Evolutionary conservation across 2,888 invertebrate genomes (phyloP), one percentile per base, ranked within the genome.

Genomic region (Rhagonycha lutea): DNA sequence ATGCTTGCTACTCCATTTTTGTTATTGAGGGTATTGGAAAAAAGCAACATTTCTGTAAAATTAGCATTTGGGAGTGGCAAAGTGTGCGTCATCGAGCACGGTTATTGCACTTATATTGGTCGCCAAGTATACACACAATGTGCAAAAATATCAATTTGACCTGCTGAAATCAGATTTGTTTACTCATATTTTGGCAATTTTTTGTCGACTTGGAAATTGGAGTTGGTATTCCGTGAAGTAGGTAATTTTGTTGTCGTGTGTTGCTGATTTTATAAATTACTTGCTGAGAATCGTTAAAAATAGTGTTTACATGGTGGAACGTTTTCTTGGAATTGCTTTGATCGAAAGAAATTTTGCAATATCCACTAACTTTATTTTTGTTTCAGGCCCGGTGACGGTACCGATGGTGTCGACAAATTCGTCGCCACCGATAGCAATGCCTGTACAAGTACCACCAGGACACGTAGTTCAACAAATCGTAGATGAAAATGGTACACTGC

Each of bases 381-480:
- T 89, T 87, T 72, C 88, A 94, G 95, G 95, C 87, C 95, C 95
- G 86, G 94, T 95, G 87, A 94, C 95, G 81, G 94, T 96, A 83
- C 93, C 95, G 83, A 95, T 96, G 95, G 94, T 95, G 83, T 94
- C 95, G 82, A 94, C 94, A 84, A 93, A 92, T 88, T 91, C 92
- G 80, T 92, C 92, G 82, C 94, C 94, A 76, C 94, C 94, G 73
- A 91, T 94, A 84, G 93, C 95, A 78, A 94, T 97, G 92, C 96
- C 96, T 73, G 95, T 97, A 86, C 95, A 96, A 89, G 96, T 97
- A 83, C 96, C 97, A 78, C 95, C 95, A 73, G 97, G 95, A 81
- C 95, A 97, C 90, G 93, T 95, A 87, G 95, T 97, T 86, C 95
- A 95, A 88, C 97, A 96, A 87, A 96, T 97, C 85, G 93, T 97